These are phyloP conservation scores for Pseudochirops cupreus DNA, from an alignment of 2,797 vertebrate species.

Conservation along the genomic window DNA sequence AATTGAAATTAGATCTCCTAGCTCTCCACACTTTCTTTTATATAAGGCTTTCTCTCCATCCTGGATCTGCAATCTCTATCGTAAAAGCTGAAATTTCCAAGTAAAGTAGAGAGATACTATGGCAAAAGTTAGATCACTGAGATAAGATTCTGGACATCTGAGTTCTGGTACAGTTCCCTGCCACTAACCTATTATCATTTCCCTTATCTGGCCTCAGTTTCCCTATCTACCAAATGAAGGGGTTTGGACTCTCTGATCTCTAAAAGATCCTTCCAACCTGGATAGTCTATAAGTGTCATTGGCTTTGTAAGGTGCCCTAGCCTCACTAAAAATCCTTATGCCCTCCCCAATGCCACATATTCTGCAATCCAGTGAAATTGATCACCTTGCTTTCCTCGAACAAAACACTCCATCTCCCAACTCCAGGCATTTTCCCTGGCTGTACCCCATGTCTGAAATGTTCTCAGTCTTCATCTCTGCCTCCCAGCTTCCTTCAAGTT, in stretches of 20 bases:
- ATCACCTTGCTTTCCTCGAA: not conserved
- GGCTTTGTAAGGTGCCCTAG: not conserved
- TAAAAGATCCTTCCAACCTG: not conserved
- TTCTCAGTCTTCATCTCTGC: not conserved
- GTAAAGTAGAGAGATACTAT: not conserved
- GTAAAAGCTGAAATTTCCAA: not conserved
- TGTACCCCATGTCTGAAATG: not conserved
- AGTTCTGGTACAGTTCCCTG: not conserved
- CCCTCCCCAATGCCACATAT: not conserved
- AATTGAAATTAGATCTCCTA: not conserved
- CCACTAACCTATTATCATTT: not conserved
- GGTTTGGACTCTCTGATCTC: not conserved
- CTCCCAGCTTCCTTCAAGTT: not conserved
- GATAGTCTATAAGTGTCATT: not conserved
- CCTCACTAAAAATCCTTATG: not conserved
- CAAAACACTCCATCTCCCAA: not conserved
- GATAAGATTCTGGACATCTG: not conserved
- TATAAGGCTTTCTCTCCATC: not conserved
- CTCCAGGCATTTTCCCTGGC: not conserved
- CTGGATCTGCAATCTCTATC: not conserved
- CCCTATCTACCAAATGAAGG: not conserved
- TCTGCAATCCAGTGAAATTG: not conserved
- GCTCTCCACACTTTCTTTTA: not conserved
- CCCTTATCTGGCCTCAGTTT: not conserved
- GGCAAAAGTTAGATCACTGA: not conserved